Base-by-base conservation (phyloP, 2,113 vertebrate genomes). In the Syngnathus typhle region DNA sequence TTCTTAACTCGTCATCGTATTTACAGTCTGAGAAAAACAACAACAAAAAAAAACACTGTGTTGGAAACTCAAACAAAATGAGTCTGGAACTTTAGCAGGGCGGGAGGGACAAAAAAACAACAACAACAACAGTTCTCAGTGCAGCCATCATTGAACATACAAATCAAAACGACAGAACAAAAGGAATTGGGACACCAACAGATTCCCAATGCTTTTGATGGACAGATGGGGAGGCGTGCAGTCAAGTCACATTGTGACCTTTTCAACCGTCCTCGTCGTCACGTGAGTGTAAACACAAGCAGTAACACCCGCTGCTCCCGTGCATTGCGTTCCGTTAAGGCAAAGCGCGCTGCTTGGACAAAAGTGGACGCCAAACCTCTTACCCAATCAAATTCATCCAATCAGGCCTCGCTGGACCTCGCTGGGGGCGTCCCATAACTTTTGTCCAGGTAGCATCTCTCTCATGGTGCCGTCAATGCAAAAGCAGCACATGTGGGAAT, bases 21-120 rank as follows among this genome's bases (percentile, higher is more conserved):
- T 93, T 96, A 98, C 94, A 98, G 90, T 93, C 91, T 90, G 93
- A 94, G 92, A 95, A 95, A 92, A 91, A 89, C 92, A 95, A 77
- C 88, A 90, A 90, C 92, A 91, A 88, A 92, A 93, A 95, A 79
- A 88, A 91, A 92, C 88, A 89, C 88, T 90, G 89, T 91, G 89
- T 89, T 88, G 85, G 19, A 18, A 54, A 65, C 64, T 52, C 78
- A 63, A 87, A 89, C 73, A 76, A 86, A 88, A 87, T 77, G 81
- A 88, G 84, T 87, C 81, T 71, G 85, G 78, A 88, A 79, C 72
- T 75, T 89, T 82, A 84, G 78, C 7, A 15, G 32, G 32, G 11
- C 15, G 13, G 23, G 12, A 6, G 13, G 21, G 3, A 32, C 21
- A 32, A 38, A 65, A 54, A 39, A 39, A n/a, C n/a, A 32, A 12